Percentiles rank a stretch among this genome's conserved stretches.
phyloP scores from a whole-genome alignment of 2,888 invertebrate genomes.

The Philhelius pedissequus region DNA sequence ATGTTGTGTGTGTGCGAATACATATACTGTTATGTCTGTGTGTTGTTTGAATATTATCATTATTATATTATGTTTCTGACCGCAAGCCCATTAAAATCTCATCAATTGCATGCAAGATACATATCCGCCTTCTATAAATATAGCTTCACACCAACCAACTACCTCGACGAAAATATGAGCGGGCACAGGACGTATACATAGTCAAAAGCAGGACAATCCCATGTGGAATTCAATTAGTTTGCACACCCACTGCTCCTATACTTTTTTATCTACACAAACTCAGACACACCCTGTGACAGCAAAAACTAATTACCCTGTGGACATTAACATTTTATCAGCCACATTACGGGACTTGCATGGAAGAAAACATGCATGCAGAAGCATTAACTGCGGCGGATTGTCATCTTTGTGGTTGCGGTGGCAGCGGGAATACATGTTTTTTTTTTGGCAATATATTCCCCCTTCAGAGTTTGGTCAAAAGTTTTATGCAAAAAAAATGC shows the following conservation, averaged over 20 bases:
- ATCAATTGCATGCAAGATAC: constrained; percentile 40
- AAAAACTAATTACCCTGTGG: constrained; percentile 57
- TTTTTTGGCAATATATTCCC: background rate
- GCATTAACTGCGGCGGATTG: constrained; percentile 40
- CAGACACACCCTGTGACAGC: constrained; percentile 3
- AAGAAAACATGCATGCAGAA: constrained; percentile 25
- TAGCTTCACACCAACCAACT: background rate
- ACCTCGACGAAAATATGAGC: background rate
- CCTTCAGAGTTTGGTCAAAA: constrained; percentile 14
- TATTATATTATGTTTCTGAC: constrained; percentile 12
- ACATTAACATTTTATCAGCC: constrained; percentile 61
- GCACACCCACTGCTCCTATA: background rate
- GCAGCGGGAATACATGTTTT: constrained; percentile 9
- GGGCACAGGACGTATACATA: background rate
- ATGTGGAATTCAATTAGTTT: constrained; percentile 41
- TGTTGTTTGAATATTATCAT: constrained; percentile 6
- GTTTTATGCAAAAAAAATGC: constrained; percentile 25
- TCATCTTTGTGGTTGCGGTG: constrained; percentile 16
- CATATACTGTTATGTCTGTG: background rate
- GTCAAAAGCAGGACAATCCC: background rate
- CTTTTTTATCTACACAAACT: background rate
- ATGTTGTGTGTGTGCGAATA: background rate
- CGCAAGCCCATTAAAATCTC: constrained; percentile 48
- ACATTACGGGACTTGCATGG: constrained; percentile 33
- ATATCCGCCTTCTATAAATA: constrained; percentile 9